A percentile compares a stretch with the other conserved stretches of the same genome.
Conservation (phyloP, 53 echinoderm and acorn worm species). For the Astropecten irregularis region DNA sequence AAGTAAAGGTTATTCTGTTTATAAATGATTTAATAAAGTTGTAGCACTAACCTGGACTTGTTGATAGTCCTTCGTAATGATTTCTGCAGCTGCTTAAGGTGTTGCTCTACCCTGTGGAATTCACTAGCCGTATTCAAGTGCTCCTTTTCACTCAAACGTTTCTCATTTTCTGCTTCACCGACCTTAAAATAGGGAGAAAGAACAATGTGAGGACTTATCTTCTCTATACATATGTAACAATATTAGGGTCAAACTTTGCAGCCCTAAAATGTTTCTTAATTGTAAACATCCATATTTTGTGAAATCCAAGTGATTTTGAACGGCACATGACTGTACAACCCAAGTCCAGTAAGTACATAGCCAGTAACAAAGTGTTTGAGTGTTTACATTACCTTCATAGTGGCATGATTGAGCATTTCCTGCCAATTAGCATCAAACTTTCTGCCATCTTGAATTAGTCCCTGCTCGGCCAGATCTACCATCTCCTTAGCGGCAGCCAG, state of each 20-base stretch:
- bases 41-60: constrained; percentile 95
- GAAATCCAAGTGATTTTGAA: no score
- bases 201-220: not conserved
- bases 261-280: no score
- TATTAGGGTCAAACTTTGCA: no score
- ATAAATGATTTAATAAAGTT: no score
- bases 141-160: constrained; percentile 63
- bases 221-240: not conserved
- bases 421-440: constrained; percentile 98
- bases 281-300: no score
- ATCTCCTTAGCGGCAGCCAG: constrained; percentile 96
- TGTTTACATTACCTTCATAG: constrained; percentile 99
- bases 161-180: constrained; percentile 86
- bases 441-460: constrained; percentile 73
- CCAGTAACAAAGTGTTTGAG: no score
- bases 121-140: constrained; percentile 79
- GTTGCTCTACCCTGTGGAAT: constrained; percentile 73
- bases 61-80: constrained; percentile 79
- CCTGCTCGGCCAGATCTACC: constrained; percentile 97
- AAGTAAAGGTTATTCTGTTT: no score
- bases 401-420: constrained; percentile 98
- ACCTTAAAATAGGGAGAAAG: constrained; percentile 54
- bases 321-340: no score
- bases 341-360: no score
- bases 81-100: constrained; percentile 73